phyloP scores from a whole-genome alignment of 2,113 vertebrate genomes.

The Cottus gobio region DNA sequence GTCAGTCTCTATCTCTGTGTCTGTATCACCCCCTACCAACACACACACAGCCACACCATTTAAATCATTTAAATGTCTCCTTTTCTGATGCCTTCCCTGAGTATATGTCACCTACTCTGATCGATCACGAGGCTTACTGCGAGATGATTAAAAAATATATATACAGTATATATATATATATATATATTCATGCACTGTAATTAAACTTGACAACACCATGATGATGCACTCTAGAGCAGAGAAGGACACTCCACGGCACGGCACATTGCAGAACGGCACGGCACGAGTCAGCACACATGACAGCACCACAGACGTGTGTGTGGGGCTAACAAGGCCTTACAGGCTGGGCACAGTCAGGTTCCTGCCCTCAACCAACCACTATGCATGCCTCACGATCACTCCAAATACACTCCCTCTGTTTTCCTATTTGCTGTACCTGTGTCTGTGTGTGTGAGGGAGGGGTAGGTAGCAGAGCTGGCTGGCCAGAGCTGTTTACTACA shows the following conservation, averaged over 20 bases:
- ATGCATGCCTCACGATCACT: conserved; percentile 76
- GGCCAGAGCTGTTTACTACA: conserved; percentile 80
- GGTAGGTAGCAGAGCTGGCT: conserved; percentile 68
- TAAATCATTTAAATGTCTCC: conserved; percentile 40
- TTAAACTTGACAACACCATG: conserved; percentile 66
- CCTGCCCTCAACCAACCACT: conserved; percentile 66
- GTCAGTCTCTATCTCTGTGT: conserved; percentile 44
- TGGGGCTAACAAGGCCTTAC: conserved; percentile 71
- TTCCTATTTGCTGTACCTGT: conserved; percentile 77
- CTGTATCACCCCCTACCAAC: conserved; percentile 21
- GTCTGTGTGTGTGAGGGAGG: conserved; percentile 74
- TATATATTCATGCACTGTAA: conserved; percentile 71
- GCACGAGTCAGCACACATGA: conserved; percentile 77
- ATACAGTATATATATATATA: neutral
- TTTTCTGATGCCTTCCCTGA: conserved; percentile 42
- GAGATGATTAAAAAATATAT: conserved; percentile 30
- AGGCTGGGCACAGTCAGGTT: conserved; percentile 64
- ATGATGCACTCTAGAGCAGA: conserved; percentile 73
- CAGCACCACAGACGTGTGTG: conserved; percentile 77
- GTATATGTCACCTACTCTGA: conserved; percentile 39
- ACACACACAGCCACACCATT: conserved; percentile 49
- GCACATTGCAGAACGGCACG: conserved; percentile 74
- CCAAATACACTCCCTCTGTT: conserved; percentile 73
- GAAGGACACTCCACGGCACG: conserved; percentile 72
- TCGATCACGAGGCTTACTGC: conserved; percentile 20